Conservation (phyloP, 2,113 vertebrate species). For the Orientallactaga bullata region DNA sequence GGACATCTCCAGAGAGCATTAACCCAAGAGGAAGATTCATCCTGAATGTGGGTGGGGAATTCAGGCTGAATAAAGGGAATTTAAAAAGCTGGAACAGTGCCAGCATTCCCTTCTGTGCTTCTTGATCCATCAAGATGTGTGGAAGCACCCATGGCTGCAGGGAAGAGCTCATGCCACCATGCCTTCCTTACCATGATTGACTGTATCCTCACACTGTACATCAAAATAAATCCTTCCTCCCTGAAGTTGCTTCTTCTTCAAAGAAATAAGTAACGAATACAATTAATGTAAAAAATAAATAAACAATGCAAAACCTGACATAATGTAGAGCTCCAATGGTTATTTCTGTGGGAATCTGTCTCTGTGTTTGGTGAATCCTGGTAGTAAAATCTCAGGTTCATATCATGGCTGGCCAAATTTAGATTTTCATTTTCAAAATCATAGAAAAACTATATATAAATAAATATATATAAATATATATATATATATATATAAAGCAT, state of each 20-base stretch:
- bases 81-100: background rate
- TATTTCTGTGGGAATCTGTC: background rate
- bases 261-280: background rate
- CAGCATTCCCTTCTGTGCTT: background rate
- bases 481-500: too few species aligned
- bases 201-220: background rate
- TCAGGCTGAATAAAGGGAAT: background rate
- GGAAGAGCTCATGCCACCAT: background rate
- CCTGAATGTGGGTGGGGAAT: background rate
- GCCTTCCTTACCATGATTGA: background rate
- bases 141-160: too few species aligned
- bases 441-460: background rate
- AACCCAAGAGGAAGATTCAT: background rate
- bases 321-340: background rate
- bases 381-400: background rate
- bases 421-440: conserved; percentile 10
- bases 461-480: too few species aligned
- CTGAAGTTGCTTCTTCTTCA: background rate
- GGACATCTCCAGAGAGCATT: background rate
- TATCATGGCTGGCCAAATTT: background rate
- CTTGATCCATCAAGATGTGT: background rate
- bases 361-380: background rate
- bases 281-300: background rate
- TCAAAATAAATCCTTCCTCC: background rate
- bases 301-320: background rate